Evolutionary conservation across 2,797 vertebrate species (phyloP).

Genomic region (Syngnathus rostellatus): DNA sequence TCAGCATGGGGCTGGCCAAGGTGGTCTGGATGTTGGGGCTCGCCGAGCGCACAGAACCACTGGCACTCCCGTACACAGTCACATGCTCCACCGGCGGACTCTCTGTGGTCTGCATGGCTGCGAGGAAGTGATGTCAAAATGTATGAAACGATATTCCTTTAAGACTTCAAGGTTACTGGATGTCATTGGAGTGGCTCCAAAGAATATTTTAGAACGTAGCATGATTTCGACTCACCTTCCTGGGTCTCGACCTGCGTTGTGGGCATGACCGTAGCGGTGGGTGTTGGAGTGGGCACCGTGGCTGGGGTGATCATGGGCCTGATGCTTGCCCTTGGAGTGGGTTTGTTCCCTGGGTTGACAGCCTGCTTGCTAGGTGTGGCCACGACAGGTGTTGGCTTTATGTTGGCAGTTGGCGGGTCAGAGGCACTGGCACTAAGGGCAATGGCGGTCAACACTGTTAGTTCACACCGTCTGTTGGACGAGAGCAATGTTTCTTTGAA

Average conservation of each 20-base stretch:
- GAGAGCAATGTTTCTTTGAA: no score
- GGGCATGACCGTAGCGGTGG: conserved; percentile 97
- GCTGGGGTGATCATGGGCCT: conserved; percentile 97
- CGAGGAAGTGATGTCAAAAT: not conserved
- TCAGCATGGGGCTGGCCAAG: conserved; percentile 79
- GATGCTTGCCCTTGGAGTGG: conserved; percentile 96
- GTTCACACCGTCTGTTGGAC: not conserved
- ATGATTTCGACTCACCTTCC: conserved; percentile 70
- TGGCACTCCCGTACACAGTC: conserved; percentile 87
- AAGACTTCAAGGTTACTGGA: no score
- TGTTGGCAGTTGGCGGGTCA: conserved; percentile 95
- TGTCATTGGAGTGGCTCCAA: not conserved
- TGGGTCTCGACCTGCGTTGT: conserved; percentile 96
- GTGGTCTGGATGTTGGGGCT: conserved; percentile 93
- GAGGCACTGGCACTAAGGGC: conserved; percentile 80
- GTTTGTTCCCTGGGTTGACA: conserved; percentile 87
- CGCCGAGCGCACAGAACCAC: conserved; percentile 93
- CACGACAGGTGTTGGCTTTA: conserved; percentile 93
- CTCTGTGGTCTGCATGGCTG: conserved; percentile 85
- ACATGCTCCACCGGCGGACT: conserved; percentile 85
- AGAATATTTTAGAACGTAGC: not conserved
- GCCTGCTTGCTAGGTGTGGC: conserved; percentile 88
- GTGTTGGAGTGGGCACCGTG: conserved; percentile 87
- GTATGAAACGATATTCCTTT: not conserved
- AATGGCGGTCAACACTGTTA: not conserved